Conservation (phyloP, 2,113 vertebrate genomes). For the Echinops telfairi region DNA sequence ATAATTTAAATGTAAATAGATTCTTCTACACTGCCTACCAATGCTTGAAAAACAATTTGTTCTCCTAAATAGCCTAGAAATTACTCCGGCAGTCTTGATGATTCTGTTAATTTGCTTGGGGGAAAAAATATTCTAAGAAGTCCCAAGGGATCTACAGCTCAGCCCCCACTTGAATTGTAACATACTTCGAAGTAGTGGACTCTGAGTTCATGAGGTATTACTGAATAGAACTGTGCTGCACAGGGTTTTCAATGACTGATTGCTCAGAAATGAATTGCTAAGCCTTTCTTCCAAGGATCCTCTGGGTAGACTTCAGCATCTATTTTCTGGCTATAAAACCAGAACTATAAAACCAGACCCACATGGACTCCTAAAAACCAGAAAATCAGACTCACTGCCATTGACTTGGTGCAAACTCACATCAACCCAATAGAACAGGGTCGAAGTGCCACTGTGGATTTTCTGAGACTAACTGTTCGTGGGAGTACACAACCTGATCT, state of each 20-base stretch:
- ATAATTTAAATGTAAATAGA: constrained; percentile 80
- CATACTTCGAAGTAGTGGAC: not conserved
- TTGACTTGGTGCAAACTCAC: too few species aligned
- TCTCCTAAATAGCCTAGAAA: constrained; percentile 73
- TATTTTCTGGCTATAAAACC: too few species aligned
- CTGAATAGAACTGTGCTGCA: not conserved
- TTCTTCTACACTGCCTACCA: constrained; percentile 74
- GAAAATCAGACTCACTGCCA: too few species aligned
- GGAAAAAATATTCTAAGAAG: constrained; percentile 52
- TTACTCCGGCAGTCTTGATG: constrained; percentile 48
- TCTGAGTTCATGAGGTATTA: not conserved
- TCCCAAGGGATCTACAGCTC: not conserved
- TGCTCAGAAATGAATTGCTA: not conserved
- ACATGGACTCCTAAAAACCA: not conserved
- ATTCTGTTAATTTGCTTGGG: constrained; percentile 62
- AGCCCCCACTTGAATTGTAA: not conserved
- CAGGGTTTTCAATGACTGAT: not conserved
- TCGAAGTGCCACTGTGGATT: too few species aligned
- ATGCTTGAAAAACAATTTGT: constrained; percentile 75
- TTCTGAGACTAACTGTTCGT: too few species aligned
- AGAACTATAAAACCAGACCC: too few species aligned
- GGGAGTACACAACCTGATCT: too few species aligned
- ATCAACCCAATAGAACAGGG: too few species aligned
- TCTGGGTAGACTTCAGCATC: not conserved
- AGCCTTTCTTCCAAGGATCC: not conserved